Evolutionary conservation across 2,888 invertebrate species (phyloP).

Genomic region (Norana najaformis): DNA sequence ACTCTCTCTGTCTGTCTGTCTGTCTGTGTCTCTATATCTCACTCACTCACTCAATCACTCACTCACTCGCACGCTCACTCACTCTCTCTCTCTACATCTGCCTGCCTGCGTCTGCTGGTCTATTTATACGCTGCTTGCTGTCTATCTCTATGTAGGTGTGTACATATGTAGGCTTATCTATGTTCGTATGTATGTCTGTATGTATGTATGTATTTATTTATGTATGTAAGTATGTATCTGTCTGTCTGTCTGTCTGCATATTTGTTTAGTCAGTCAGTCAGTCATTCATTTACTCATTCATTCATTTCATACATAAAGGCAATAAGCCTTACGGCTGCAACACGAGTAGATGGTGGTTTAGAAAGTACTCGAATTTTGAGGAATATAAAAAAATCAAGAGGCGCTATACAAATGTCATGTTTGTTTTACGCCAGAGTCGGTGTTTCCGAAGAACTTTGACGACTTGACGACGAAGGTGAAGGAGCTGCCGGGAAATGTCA

Average conservation of each 20-base stretch:
- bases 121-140: no score
- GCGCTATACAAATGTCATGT: not conserved
- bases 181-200: not conserved
- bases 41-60: not conserved
- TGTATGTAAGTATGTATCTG: not conserved
- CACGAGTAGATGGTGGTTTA: no score
- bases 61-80: not conserved
- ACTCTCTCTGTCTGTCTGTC: not conserved
- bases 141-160: no score
- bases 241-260: not conserved
- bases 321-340: no score
- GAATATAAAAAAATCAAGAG: not conserved
- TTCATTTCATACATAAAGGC: no score
- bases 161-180: no score
- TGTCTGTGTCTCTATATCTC: not conserved
- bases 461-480: conserved; percentile 32
- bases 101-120: no score
- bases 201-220: no score
- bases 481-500: conserved; percentile 31
- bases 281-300: no score
- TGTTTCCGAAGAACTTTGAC: conserved; percentile 36
- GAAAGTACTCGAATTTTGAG: no score
- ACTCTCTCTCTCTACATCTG: not conserved
- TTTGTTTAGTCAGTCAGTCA: not conserved
- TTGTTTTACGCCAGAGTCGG: conserved; percentile 26